Evolutionary conservation across 2,888 invertebrate genomes (phyloP), one percentile per base, ranked within the genome.

Genomic region (Temnothorax rugatulus): DNA sequence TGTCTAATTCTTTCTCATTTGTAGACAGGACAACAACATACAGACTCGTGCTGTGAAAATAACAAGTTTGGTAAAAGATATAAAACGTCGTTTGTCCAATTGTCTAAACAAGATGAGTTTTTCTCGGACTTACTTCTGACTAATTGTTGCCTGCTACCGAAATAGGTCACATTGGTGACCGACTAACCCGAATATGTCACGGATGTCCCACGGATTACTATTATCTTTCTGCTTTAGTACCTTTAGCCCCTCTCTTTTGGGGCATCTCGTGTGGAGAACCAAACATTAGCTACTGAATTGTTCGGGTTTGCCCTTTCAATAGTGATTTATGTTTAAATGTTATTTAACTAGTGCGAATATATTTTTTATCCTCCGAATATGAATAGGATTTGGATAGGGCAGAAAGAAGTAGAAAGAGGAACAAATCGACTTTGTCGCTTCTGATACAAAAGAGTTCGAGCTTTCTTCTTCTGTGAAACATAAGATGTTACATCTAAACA

Each of bases 81-180:
- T 81, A 83, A 83, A 83, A 54, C 34, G n/a, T n/a, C 9, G 8
- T 44, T 52, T 74, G 47, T 61, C 63, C 54, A 59, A 29, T 41
- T 38, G n/a, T 2, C 38, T 44, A 34, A 64, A 41, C 3, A 8
- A 64, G 2, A 21, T 18, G 18, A 50, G n/a, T 63, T 61, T 59
- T 66, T 63, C 54, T 52, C 29, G 34, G n/a, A 11, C 18, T 83
- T 73, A 74, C 63, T 90, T 91, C 92, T 92, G 92, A 93, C 93
- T 92, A 93, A 94, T 94, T 91, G 90, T 61, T 79, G 85, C 64
- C 71, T 74, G 92, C 93, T 93, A 93, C 91, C 85, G 91, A 90
- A 92, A 92, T 91, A 90, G 86, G 90, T 88, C 75, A 84, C 91
- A 91, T 91, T 91, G 90, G 91, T 93, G 93, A 94, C 92, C 94